Conservation (phyloP, 2,797 vertebrate genomes). For the Peromyscus melanophrys region DNA sequence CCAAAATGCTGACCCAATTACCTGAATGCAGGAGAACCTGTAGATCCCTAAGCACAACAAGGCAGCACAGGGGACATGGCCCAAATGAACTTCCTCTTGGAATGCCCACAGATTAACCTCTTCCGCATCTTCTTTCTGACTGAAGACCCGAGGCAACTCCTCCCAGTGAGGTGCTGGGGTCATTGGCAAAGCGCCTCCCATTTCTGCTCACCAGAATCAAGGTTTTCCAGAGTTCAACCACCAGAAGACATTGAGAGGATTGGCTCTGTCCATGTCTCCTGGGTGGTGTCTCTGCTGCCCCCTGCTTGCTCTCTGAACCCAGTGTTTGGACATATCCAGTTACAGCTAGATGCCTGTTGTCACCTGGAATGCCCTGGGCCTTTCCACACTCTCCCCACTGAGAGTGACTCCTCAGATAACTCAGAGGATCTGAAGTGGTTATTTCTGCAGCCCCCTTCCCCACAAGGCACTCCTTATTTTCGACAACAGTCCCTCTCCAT, state of each 20-base stretch:
- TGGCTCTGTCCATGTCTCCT: accelerated
- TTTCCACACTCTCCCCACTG: too few relatives aligned
- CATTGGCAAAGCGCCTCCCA: background rate
- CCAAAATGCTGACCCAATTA: background rate
- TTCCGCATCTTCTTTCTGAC: background rate
- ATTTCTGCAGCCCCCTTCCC: background rate
- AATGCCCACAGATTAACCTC: background rate
- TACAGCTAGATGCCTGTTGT: background rate
- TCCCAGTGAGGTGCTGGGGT: background rate
- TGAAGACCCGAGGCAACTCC: background rate
- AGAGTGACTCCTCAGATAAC: background rate
- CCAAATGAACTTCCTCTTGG: background rate
- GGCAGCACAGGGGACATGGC: background rate
- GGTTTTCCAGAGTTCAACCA: conserved; percentile 6
- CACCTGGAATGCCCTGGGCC: background rate
- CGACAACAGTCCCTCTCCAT: background rate
- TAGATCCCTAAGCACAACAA: background rate
- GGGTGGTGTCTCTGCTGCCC: background rate
- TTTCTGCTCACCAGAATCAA: background rate
- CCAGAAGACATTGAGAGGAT: background rate
- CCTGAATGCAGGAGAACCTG: background rate
- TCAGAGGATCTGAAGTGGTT: background rate
- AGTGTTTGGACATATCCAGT: background rate
- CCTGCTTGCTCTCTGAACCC: background rate
- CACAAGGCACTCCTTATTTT: background rate